Conservation (phyloP, 2,797 vertebrate species). For the Notamacropus eugenii region DNA sequence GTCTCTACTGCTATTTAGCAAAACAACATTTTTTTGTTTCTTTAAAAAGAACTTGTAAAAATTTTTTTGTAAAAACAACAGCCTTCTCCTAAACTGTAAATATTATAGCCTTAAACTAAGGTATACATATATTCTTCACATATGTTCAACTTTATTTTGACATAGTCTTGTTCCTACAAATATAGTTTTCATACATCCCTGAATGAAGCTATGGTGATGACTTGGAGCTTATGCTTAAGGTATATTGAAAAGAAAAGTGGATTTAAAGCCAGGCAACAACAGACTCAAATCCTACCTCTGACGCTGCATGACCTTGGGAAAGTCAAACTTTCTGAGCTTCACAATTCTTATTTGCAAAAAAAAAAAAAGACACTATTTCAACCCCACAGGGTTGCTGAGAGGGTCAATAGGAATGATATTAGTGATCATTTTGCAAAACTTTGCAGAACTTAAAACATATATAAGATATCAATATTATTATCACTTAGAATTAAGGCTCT, state of each 20-base stretch:
- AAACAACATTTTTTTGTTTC: neutral
- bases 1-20: slow-evolving; percentile 15
- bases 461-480: neutral
- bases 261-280: neutral
- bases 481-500: neutral
- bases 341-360: neutral
- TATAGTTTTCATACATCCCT: neutral
- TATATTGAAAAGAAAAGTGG: neutral
- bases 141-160: no score
- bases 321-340: neutral
- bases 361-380: neutral
- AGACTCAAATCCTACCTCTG: neutral
- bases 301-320: neutral
- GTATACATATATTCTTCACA: no score
- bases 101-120: neutral
- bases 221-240: neutral
- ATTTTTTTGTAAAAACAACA: no score
- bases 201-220: neutral
- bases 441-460: neutral
- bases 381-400: neutral
- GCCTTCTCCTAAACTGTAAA: neutral
- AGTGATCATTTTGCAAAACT: neutral
- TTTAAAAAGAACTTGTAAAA: slow-evolving; percentile 51
- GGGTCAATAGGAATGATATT: neutral
- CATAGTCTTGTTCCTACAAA: neutral